Evolutionary conservation across 53 echinoderm and acorn worm genomes (phyloP).

Genomic region (Holothuria leucospilota): DNA sequence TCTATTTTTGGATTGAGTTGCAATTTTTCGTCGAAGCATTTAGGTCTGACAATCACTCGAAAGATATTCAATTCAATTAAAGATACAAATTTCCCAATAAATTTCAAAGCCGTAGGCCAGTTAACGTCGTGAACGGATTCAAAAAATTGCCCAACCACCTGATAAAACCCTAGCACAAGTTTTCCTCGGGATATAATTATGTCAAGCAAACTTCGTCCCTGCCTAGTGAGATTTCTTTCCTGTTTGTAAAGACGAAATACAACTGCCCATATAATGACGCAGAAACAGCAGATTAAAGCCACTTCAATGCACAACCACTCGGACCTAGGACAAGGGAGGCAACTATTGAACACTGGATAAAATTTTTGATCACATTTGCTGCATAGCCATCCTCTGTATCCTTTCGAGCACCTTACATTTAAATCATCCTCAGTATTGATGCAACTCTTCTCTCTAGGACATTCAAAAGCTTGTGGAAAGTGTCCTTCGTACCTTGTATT

Average conservation of each 20-base stretch:
- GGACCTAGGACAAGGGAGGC: neutral
- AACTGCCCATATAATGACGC: neutral
- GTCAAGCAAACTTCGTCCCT: neutral
- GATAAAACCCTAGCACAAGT: neutral
- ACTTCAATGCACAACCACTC: neutral
- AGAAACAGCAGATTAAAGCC: too few relatives aligned
- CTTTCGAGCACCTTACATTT: neutral
- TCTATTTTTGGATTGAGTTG: neutral
- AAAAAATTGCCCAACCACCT: neutral
- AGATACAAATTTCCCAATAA: neutral
- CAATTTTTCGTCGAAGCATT: neutral
- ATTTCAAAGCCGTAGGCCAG: neutral
- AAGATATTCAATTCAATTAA: too few relatives aligned
- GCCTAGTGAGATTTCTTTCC: neutral
- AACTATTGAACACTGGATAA: neutral
- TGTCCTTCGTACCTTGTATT: too few relatives aligned
- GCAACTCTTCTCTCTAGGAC: too few relatives aligned
- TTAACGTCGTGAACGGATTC: neutral
- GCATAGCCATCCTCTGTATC: neutral
- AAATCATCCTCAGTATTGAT: too few relatives aligned
- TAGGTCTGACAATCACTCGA: neutral
- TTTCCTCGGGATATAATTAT: neutral
- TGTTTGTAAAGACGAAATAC: neutral
- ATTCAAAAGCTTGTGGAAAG: too few relatives aligned
- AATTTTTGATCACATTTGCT: neutral